Evolutionary conservation across 2,797 vertebrate species (phyloP).

Genomic region (Numenius phaeopus): DNA sequence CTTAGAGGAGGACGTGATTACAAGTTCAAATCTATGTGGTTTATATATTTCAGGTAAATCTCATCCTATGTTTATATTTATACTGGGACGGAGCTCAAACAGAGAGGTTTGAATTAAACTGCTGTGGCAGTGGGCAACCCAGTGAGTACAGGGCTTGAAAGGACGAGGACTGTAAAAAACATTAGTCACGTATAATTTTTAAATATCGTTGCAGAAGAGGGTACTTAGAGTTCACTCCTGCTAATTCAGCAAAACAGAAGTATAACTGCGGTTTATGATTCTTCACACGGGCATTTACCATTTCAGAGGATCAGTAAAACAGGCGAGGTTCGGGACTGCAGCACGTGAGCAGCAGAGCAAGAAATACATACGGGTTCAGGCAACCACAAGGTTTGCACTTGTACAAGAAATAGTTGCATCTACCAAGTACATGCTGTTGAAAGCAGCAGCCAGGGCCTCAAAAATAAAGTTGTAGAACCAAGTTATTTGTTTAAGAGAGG

Average conservation of each 20-base stretch:
- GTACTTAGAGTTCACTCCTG: not conserved
- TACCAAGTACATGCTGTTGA: not conserved
- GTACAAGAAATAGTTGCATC: not conserved
- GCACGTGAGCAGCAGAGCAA: not conserved
- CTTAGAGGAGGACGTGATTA: not conserved
- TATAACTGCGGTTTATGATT: not conserved
- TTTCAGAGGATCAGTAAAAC: conserved; percentile 12
- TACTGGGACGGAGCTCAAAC: not conserved
- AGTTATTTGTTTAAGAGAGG: not conserved
- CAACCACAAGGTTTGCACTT: not conserved
- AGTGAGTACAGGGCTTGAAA: not conserved
- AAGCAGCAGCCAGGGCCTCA: not conserved
- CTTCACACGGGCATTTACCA: not conserved
- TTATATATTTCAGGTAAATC: not conserved
- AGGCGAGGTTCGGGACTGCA: not conserved
- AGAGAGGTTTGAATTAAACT: not conserved
- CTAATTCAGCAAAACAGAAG: conserved; percentile 28
- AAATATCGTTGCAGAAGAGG: conserved; percentile 11
- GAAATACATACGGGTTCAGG: not conserved
- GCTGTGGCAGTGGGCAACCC: not conserved
- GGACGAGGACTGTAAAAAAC: not conserved
- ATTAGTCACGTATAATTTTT: conserved; percentile 18
- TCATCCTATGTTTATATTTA: not conserved
- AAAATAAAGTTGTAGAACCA: not conserved
- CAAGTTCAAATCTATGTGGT: not conserved